These are phyloP conservation scores for Chloromyia formosa DNA, from an alignment of 2,888 invertebrate species.

Conservation along the genomic window DNA sequence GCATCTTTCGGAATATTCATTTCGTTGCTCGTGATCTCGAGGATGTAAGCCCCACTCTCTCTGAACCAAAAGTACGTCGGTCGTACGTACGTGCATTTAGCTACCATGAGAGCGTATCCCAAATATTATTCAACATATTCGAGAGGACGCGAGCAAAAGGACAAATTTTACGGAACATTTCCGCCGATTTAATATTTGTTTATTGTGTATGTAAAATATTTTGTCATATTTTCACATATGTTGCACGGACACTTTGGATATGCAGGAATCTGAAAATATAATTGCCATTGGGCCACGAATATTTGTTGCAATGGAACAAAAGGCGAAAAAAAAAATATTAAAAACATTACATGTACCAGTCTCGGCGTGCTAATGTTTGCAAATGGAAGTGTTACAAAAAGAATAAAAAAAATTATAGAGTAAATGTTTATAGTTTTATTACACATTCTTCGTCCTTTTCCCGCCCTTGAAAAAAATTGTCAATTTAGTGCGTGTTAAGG, in stretches of 20 bases:
- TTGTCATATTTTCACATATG: slow-evolving; percentile 28
- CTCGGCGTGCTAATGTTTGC: slow-evolving; percentile 23
- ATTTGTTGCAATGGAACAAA: no score
- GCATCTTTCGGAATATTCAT: background rate
- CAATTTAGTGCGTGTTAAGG: background rate
- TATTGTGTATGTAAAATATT: background rate
- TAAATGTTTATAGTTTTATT: slow-evolving; percentile 20
- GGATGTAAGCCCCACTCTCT: no score
- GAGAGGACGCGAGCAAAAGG: slow-evolving; percentile 22
- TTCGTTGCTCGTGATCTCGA: background rate
- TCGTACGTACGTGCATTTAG: slow-evolving; percentile 15
- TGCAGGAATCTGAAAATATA: slow-evolving; percentile 33
- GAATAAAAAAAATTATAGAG: background rate
- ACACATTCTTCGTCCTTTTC: background rate
- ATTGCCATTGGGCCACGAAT: slow-evolving; percentile 18
- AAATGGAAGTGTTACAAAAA: slow-evolving; percentile 6
- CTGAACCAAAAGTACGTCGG: no score
- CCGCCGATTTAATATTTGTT: slow-evolving; percentile 35
- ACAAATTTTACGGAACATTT: slow-evolving; percentile 34
- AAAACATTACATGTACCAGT: slow-evolving; percentile 15
- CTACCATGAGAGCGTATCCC: slow-evolving; percentile 38
- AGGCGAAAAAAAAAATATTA: slow-evolving; percentile 28
- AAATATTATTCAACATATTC: slow-evolving; percentile 45
- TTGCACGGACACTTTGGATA: background rate
- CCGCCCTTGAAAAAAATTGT: background rate